Base-by-base conservation (phyloP, 1,140 invertebrate genomes). In the Drosophila nasuta region DNA sequence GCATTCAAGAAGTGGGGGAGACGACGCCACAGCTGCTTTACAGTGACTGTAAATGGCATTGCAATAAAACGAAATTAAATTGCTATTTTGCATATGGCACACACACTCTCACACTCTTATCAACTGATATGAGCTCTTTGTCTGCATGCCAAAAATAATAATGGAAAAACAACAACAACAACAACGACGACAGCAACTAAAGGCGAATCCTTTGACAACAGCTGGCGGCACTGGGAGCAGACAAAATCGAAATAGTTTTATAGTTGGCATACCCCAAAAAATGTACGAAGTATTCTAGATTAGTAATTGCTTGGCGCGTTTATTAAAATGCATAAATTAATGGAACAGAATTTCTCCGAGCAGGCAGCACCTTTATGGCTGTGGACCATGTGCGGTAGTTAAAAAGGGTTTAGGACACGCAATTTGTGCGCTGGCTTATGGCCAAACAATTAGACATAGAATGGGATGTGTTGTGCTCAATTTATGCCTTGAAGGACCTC, bases 271-370 rank as follows among this genome's bases (percentile, higher is more conserved):
- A 58, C 52, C 56, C 69, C 25, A 38, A 57, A 68, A 71, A 67
- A 64, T 77, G 38, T 74, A 25, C 65, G 28, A 33, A 30, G 20
- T 3, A 4, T 25, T 25, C 20, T 25, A 25, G 20, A 25, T 52
- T 63, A 59, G 54, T 89, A 88, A 89, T 88, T 89, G 85, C 85
- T 79, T 65, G 66, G 63, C 49, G 64, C 83, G 46, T 81, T 88
- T 89, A 89, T 89, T 89, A 89, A 89, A 89, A 89, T 89, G 85
- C 85, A 89, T 89, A 89, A 89, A 89, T 89, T 89, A 89, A 89
- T 89, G 71, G 54, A 25, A 25, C 3, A 46, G 49, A 49, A 58
- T 15, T 74, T 75, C 81, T 51, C n/a, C 20, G 41, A 10, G 11
- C 20, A 6, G 17, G 28, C 59, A 46, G 70, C 78, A 86, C 78